Percentiles rank a stretch among this genome's conserved stretches.
phyloP scores from a whole-genome alignment of 2,888 invertebrate genomes.

The Tetanocera ferruginea region DNA sequence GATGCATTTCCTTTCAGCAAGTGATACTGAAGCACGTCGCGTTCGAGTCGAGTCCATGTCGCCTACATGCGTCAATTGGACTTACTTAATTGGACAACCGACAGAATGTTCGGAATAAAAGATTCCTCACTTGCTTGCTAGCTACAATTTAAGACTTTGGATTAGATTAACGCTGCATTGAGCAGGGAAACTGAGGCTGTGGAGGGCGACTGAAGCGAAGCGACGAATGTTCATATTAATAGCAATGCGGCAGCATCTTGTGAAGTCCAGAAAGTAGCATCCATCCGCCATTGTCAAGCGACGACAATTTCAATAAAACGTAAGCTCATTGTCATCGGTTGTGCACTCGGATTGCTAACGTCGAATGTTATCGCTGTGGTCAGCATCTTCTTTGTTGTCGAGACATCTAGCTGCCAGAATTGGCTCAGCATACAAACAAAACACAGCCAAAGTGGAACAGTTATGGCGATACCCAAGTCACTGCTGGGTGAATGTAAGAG shows the following conservation, averaged over 20 bases:
- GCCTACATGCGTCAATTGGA: conserved; percentile 26
- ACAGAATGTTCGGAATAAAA: conserved; percentile 8
- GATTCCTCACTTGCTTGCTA: conserved; percentile 2
- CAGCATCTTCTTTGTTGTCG: conserved; percentile 61
- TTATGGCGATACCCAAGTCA: no score
- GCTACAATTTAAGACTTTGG: neutral
- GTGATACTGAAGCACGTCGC: conserved; percentile 50
- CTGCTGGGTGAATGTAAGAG: no score
- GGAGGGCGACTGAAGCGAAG: neutral
- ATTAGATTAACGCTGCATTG: neutral
- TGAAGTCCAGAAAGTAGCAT: neutral
- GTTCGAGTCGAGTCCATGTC: conserved; percentile 1
- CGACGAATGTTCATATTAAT: conserved; percentile 7
- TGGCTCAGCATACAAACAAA: neutral
- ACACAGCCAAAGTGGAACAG: neutral
- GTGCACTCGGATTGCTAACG: conserved; percentile 24
- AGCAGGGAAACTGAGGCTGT: neutral
- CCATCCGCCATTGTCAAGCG: conserved; percentile 23
- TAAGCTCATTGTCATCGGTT: conserved; percentile 10
- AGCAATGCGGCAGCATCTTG: neutral
- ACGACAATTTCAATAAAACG: conserved; percentile 29
- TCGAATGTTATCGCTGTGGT: conserved; percentile 50
- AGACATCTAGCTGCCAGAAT: neutral
- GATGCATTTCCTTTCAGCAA: conserved; percentile 60
- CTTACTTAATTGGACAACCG: conserved; percentile 31